phyloP scores from a whole-genome alignment of 2,113 vertebrate species.

The Excalfactoria chinensis region DNA sequence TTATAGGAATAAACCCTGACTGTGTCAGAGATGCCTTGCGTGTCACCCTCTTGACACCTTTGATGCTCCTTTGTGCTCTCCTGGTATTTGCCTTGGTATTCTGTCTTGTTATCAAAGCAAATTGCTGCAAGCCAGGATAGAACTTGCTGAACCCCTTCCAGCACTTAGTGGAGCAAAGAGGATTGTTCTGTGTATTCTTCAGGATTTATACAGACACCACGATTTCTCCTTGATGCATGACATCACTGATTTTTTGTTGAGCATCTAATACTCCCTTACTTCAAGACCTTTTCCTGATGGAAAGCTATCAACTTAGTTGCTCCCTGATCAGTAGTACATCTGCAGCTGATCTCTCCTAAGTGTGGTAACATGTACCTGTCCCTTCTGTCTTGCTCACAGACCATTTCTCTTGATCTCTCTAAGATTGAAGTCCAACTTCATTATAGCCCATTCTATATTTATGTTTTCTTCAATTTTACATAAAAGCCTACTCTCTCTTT shows the following conservation, averaged over 20 bases:
- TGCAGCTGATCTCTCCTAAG: background rate
- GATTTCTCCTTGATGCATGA: background rate
- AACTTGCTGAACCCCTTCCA: background rate
- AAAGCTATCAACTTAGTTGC: fast-evolving
- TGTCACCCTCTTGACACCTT: background rate
- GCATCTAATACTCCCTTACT: background rate
- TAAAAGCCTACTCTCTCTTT: background rate
- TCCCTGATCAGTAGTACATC: background rate
- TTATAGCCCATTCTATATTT: background rate
- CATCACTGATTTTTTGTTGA: background rate
- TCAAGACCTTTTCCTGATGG: background rate
- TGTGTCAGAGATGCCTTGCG: background rate
- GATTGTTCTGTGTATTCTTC: background rate
- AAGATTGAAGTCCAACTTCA: background rate
- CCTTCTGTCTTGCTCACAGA: background rate
- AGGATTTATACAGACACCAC: background rate
- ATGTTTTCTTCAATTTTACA: background rate
- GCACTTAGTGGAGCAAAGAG: background rate
- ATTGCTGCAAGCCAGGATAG: background rate
- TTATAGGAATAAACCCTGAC: background rate
- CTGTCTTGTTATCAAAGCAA: fast-evolving
- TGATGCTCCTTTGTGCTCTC: background rate
- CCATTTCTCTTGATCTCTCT: background rate
- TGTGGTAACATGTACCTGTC: background rate
- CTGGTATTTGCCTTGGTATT: fast-evolving